Conservation (phyloP, 1,140 invertebrate species). For the Asobara japonica region DNA sequence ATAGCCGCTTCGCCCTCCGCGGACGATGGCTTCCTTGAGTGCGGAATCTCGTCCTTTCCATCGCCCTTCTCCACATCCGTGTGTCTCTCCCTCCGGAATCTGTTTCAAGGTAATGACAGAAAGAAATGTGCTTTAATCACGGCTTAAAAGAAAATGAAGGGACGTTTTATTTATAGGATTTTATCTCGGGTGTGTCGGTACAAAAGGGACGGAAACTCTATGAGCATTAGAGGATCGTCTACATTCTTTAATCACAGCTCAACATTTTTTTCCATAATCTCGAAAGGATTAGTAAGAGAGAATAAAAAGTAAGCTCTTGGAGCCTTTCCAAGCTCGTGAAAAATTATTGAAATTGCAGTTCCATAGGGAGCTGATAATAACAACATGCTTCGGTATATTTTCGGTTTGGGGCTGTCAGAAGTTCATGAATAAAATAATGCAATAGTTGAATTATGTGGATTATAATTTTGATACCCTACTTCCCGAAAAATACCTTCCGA, state of each 20-base stretch:
- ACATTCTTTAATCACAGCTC: not conserved
- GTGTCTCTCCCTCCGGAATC: slow-evolving; percentile 62
- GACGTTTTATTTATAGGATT: slow-evolving; percentile 9
- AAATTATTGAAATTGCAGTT: too few species aligned
- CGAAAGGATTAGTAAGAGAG: not conserved
- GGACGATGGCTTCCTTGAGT: slow-evolving; percentile 71
- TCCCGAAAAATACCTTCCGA: too few species aligned
- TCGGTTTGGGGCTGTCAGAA: too few species aligned
- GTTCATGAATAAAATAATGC: too few species aligned
- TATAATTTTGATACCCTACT: too few species aligned
- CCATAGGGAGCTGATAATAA: too few species aligned
- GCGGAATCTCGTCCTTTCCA: slow-evolving; percentile 60
- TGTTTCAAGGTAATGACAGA: slow-evolving; percentile 44
- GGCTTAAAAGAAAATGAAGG: not conserved
- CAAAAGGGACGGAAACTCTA: slow-evolving; percentile 28
- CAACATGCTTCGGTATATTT: too few species aligned
- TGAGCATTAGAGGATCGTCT: slow-evolving; percentile 22
- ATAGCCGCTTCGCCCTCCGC: slow-evolving; percentile 65
- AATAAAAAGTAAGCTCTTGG: not conserved
- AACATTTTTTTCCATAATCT: not conserved
- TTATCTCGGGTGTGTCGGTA: slow-evolving; percentile 26
- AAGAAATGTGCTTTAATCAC: slow-evolving; percentile 12
- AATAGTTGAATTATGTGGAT: too few species aligned
- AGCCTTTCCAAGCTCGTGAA: too few species aligned
- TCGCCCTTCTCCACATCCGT: slow-evolving; percentile 75